Percentiles rank a stretch among this genome's conserved stretches.
These are phyloP conservation scores for Choristoneura rosaceana DNA, from an alignment of 2,888 invertebrate genomes.

Conservation along the genomic window DNA sequence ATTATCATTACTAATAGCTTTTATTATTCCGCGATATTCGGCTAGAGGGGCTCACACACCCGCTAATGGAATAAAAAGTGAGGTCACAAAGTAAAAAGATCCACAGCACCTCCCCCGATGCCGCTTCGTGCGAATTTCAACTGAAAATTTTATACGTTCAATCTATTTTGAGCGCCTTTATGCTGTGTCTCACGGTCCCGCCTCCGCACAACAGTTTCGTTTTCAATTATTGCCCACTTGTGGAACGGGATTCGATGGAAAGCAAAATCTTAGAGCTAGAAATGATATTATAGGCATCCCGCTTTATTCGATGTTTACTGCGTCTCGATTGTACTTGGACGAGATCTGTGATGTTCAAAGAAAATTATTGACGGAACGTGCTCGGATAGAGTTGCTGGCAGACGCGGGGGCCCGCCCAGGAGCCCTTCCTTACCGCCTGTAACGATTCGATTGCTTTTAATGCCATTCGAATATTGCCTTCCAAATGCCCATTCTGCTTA, in stretches of 20 bases:
- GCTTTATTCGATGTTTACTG: constrained; percentile 82
- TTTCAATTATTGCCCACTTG: constrained; percentile 86
- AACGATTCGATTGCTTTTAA: constrained; percentile 64
- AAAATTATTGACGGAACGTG: constrained; percentile 84
- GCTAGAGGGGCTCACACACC: constrained; percentile 82
- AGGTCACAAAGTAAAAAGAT: constrained; percentile 85
- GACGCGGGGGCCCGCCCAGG: constrained; percentile 56
- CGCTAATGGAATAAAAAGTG: constrained; percentile 86
- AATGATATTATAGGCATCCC: constrained; percentile 83
- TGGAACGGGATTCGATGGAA: constrained; percentile 81
- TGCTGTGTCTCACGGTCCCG: constrained; percentile 81
- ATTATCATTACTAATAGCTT: constrained; percentile 84
- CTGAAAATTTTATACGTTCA: constrained; percentile 86
- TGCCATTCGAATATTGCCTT: constrained; percentile 49
- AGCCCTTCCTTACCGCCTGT: constrained; percentile 59
- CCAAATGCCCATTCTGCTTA: constrained; percentile 47
- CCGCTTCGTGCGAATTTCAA: constrained; percentile 82
- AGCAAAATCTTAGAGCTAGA: constrained; percentile 77
- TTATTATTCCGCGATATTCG: constrained; percentile 85
- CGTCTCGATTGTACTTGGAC: constrained; percentile 77
- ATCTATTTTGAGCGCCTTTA: constrained; percentile 84
- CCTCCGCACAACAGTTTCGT: constrained; percentile 81
- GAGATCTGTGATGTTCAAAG: constrained; percentile 80
- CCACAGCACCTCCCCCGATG: constrained; percentile 81
- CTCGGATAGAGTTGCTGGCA: constrained; percentile 67